Evolutionary conservation across 2,797 vertebrate species (phyloP).

Genomic region (Lagocephalus sceleratus): DNA sequence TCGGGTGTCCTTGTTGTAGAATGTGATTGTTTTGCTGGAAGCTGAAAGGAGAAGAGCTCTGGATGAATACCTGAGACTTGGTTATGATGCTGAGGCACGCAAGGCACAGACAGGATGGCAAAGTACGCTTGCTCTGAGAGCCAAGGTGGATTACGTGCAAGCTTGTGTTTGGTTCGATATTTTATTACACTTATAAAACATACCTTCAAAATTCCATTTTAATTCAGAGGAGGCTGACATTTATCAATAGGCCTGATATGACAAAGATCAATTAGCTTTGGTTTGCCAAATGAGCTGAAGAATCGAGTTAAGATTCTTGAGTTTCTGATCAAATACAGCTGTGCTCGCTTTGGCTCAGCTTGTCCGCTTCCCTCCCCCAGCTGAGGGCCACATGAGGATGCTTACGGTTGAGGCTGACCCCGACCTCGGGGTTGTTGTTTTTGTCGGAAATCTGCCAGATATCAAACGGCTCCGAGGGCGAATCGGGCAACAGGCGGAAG

Average conservation of each 20-base stretch:
- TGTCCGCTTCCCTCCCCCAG: slow-evolving; percentile 16
- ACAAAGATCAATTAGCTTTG: slow-evolving; percentile 5
- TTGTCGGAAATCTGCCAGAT: slow-evolving; percentile 96
- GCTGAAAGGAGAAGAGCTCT: slow-evolving; percentile 77
- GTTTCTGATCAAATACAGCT: slow-evolving; percentile 25
- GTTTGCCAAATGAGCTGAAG: not conserved
- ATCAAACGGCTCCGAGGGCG: slow-evolving; percentile 88
- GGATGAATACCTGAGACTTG: slow-evolving; percentile 53
- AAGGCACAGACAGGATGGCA: slow-evolving; percentile 34
- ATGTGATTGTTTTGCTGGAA: slow-evolving; percentile 89
- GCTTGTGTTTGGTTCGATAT: slow-evolving; percentile 31
- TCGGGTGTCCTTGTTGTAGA: slow-evolving; percentile 96
- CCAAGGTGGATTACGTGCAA: slow-evolving; percentile 33
- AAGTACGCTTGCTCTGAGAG: slow-evolving; percentile 5
- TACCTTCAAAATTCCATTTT: slow-evolving; percentile 3
- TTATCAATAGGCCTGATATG: not conserved
- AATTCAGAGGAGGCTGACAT: not conserved
- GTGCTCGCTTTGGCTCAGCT: slow-evolving; percentile 17
- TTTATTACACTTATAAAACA: slow-evolving; percentile 24
- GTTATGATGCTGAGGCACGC: slow-evolving; percentile 50
- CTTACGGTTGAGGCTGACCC: slow-evolving; percentile 93
- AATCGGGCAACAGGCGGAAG: slow-evolving; percentile 91
- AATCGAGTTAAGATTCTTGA: not conserved
- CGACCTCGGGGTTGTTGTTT: slow-evolving; percentile 93
- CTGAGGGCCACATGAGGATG: slow-evolving; percentile 22